These are phyloP conservation scores for Zosterops hypoxanthus DNA, from an alignment of 2,113 vertebrate genomes.

Conservation along the genomic window DNA sequence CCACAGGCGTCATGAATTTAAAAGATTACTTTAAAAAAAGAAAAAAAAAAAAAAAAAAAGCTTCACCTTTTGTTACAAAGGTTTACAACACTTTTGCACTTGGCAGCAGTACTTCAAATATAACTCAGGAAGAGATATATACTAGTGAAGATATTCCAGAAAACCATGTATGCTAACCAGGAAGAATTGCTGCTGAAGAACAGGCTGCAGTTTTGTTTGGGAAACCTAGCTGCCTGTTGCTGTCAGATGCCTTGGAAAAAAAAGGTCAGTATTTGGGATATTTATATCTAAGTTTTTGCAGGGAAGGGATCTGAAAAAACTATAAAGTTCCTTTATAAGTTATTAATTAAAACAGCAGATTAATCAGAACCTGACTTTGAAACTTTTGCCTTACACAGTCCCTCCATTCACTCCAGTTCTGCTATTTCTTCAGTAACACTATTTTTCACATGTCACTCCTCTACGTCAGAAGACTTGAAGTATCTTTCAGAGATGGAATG, in stretches of 20 bases:
- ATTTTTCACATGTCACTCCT: background rate
- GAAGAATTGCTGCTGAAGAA: background rate
- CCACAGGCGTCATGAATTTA: background rate
- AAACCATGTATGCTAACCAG: background rate
- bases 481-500: background rate
- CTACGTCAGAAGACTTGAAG: background rate
- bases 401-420: background rate
- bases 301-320: background rate
- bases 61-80: background rate
- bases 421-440: background rate
- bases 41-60: background rate
- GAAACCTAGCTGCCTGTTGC: background rate
- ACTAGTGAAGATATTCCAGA: background rate
- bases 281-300: background rate
- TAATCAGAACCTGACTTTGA: background rate
- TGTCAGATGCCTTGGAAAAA: background rate
- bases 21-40: background rate
- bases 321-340: background rate
- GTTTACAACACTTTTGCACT: background rate
- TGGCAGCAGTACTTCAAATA: background rate
- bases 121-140: background rate
- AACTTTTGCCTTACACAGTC: background rate
- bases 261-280: background rate
- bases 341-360: background rate
- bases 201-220: background rate